Base-by-base conservation (phyloP, 1,140 invertebrate species). In the Trypoxylus dichotomus region DNA sequence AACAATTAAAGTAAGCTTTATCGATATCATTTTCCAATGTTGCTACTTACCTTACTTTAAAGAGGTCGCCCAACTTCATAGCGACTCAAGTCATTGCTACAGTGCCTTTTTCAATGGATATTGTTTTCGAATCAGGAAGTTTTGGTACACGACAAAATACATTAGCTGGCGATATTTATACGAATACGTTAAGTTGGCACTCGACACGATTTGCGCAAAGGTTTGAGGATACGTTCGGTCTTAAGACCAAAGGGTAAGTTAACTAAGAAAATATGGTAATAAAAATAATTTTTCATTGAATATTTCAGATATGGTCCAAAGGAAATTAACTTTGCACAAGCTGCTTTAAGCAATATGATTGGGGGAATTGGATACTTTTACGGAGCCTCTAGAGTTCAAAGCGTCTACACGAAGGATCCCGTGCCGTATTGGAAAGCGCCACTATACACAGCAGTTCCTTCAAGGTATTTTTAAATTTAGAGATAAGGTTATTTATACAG, bases 361-460 rank as follows among this genome's bases (percentile, higher is more conserved):
- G 98, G 98, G 1, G 94, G 97, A 1, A 94, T 99, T 78, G 98
- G 97, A 0, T 99, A 99, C 85, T 99, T 99, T 87, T 96, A 98
- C 87, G 98, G 98, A 2, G 90, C 92, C 1, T 96, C 97, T 0
- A 87, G 93, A 54, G 98, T 99, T 0, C 91, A 94, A 84, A 97
- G 96, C 7, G 85, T 88, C 21, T 90, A 95, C 81, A 97, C 94
- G 2, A 90, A 91, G 82, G 93, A 93, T 77, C 95, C 97, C 0
- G 94, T 98, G 5, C 92, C 93, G 5, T 99, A 99, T 84, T 99
- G 97, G 96, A 93, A 93, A 84, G 94, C 97, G 5, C 91, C 95
- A 11, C 86, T 99, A 0, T 98, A 96, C 83, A 95, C 95, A 11
- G 96, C 93, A 0, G 97, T 99, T 21, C 98, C 98, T 1, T 99